Percentiles rank a stretch among this genome's conserved stretches.
These are phyloP conservation scores for Linurgus olivaceus DNA, from an alignment of 2,797 vertebrate genomes.

Conservation along the genomic window DNA sequence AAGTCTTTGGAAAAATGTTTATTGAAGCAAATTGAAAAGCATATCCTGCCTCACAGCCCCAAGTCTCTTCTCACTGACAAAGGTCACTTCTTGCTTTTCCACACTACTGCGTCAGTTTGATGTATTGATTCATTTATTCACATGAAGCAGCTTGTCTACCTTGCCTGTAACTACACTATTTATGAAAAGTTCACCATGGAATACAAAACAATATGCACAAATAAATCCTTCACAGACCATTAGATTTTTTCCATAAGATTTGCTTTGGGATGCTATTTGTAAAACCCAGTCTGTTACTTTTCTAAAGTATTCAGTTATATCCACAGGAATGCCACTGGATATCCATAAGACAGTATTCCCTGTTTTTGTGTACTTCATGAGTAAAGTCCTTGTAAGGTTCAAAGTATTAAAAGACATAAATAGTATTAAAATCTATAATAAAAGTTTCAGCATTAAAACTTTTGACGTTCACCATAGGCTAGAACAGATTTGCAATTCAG, in stretches of 20 bases:
- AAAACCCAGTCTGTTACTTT: neutral
- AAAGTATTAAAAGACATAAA: neutral
- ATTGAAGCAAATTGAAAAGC: neutral
- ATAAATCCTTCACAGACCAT: neutral
- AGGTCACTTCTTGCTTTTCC: neutral
- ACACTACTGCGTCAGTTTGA: neutral
- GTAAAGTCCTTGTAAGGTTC: neutral
- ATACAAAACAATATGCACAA: neutral
- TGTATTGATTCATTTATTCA: neutral
- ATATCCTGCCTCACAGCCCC: neutral
- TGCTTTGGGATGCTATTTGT: neutral
- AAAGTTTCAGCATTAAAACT: neutral
- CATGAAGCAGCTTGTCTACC: neutral
- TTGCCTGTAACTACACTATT: neutral
- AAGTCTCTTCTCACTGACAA: neutral
- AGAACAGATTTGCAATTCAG: neutral
- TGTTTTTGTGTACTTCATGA: neutral
- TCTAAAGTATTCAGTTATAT: neutral
- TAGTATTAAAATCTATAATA: neutral
- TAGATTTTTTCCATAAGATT: neutral
- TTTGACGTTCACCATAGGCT: neutral
- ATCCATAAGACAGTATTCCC: neutral
- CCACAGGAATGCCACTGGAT: neutral
- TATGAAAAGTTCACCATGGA: neutral
- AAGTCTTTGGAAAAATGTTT: neutral